These are phyloP conservation scores for Pandemis heparana DNA, from an alignment of 2,888 invertebrate species.

Conservation along the genomic window DNA sequence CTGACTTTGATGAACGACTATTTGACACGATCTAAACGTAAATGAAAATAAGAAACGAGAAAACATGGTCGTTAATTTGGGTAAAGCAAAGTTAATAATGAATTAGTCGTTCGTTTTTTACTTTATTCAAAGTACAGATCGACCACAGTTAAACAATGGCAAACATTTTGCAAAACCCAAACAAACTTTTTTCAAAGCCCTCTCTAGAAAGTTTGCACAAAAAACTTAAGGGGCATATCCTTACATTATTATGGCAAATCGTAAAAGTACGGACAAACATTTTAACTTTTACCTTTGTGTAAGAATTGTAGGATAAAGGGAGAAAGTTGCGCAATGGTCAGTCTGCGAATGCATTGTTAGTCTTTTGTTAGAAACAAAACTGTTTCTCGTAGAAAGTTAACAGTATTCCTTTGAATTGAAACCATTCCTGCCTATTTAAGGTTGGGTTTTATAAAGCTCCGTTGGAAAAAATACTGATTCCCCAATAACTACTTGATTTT, in stretches of 20 bases:
- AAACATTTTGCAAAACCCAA: slow-evolving; percentile 34
- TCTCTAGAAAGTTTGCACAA: slow-evolving; percentile 59
- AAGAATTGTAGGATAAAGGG: slow-evolving; percentile 67
- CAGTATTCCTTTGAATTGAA: slow-evolving; percentile 44
- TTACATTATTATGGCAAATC: slow-evolving; percentile 59
- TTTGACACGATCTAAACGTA: not conserved
- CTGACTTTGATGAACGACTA: not conserved
- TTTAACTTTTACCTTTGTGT: slow-evolving; percentile 74
- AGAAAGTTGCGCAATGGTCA: slow-evolving; percentile 82
- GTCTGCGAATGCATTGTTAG: slow-evolving; percentile 78
- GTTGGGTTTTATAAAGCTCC: not conserved
- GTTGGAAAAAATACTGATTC: not conserved
- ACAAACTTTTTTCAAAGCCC: slow-evolving; percentile 48
- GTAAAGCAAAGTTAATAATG: not conserved
- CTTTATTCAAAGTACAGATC: not conserved
- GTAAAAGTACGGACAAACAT: slow-evolving; percentile 66
- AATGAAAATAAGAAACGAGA: not conserved
- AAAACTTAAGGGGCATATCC: slow-evolving; percentile 52
- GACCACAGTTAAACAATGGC: slow-evolving; percentile 18
- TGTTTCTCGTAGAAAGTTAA: slow-evolving; percentile 56
- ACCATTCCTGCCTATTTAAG: not conserved
- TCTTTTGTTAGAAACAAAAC: slow-evolving; percentile 65
- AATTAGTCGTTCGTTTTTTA: not conserved
- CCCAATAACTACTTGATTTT: not conserved
- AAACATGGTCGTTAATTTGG: not conserved